A percentile compares a stretch with the other conserved stretches of the same genome.
phyloP scores from a whole-genome alignment of 2,797 vertebrate species.

The Sylvia borin region DNA sequence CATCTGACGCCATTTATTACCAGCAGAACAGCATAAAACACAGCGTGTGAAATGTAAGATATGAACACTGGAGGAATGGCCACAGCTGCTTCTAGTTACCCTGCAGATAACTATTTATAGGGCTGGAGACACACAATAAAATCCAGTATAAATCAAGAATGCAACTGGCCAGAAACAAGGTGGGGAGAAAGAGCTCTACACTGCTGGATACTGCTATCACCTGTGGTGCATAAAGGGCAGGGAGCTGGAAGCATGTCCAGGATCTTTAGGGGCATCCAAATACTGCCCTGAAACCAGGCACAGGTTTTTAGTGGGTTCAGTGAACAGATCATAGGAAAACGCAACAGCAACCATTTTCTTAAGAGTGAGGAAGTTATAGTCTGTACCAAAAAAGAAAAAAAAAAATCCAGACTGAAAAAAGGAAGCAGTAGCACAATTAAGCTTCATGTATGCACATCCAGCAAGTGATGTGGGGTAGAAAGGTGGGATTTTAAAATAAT shows the following conservation, averaged over 20 bases:
- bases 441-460: background rate
- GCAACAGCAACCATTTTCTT: background rate
- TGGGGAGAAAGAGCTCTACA: accelerated
- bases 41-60: background rate
- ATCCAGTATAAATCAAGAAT: background rate
- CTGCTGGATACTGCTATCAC: background rate
- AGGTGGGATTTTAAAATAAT: background rate
- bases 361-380: background rate
- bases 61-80: background rate
- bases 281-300: background rate
- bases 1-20: background rate
- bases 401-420: background rate
- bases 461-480: background rate
- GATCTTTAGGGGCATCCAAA: background rate
- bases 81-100: background rate
- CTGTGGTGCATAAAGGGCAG: background rate
- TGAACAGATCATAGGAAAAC: background rate
- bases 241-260: background rate
- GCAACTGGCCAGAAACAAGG: background rate
- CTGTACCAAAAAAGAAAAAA: background rate
- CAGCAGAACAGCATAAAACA: background rate
- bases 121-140: background rate
- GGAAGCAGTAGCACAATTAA: background rate
- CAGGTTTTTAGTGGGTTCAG: conserved; percentile 8
- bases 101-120: background rate